Evolutionary conservation across 2,888 invertebrate species (phyloP).

Genomic region (Lutraria lutraria): DNA sequence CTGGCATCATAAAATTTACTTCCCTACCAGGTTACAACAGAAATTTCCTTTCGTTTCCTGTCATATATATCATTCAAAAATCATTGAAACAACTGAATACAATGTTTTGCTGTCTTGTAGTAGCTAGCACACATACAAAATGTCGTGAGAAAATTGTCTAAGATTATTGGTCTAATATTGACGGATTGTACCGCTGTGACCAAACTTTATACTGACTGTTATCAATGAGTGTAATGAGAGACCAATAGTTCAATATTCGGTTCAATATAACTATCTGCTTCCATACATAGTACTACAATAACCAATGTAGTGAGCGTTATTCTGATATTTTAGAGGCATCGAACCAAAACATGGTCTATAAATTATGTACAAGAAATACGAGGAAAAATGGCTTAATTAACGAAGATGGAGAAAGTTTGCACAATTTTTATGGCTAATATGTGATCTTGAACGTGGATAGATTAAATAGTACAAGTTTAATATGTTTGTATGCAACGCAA

Average conservation of each 20-base stretch:
- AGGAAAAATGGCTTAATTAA: background rate
- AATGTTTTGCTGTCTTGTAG: conserved; percentile 8
- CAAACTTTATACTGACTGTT: conserved; percentile 50
- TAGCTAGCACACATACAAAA: conserved; percentile 2
- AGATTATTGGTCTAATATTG: conserved; percentile 34
- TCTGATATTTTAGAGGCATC: conserved; percentile 43
- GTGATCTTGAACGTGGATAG: background rate
- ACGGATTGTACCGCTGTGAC: conserved; percentile 28
- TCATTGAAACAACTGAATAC: background rate
- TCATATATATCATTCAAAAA: background rate
- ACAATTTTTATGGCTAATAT: background rate
- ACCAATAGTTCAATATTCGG: conserved; percentile 67
- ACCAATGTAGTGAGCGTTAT: conserved; percentile 31
- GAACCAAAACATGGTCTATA: conserved; percentile 4
- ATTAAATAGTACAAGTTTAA: background rate
- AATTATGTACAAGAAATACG: background rate
- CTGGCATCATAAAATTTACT: no score
- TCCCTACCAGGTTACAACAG: background rate
- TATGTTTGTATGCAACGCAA: background rate
- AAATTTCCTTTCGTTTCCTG: background rate
- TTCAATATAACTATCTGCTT: conserved; percentile 63
- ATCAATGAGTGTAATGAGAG: conserved; percentile 68
- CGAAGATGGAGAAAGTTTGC: background rate
- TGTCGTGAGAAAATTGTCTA: conserved; percentile 1
- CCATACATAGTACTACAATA: conserved; percentile 6